These are phyloP conservation scores for Mythimna ferrago DNA, from an alignment of 2,888 invertebrate species.

Conservation along the genomic window DNA sequence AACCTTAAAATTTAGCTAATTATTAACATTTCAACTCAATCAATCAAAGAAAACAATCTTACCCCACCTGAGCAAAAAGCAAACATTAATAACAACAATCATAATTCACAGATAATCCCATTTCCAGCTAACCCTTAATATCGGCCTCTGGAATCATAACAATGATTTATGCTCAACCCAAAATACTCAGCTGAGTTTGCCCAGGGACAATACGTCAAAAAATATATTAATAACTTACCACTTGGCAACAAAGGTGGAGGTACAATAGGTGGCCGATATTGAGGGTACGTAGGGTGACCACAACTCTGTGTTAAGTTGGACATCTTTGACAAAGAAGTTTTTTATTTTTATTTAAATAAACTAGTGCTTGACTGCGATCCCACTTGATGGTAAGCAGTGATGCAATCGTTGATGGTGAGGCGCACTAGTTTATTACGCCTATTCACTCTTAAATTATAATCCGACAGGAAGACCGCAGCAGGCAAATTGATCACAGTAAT, in stretches of 20 bases:
- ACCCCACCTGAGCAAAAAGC: constrained; percentile 19
- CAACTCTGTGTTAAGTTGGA: not conserved
- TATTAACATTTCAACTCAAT: not conserved
- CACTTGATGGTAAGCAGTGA: no score
- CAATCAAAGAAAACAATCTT: constrained; percentile 20
- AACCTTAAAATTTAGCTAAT: no score
- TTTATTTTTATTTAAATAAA: no score
- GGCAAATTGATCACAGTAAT: not conserved
- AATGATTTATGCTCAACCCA: constrained; percentile 61
- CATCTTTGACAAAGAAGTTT: not conserved
- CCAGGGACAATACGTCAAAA: constrained; percentile 67
- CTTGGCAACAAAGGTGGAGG: constrained; percentile 65
- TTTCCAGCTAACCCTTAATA: constrained; percentile 54
- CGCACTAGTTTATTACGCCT: no score
- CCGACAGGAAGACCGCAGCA: no score
- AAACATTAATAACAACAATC: constrained; percentile 50
- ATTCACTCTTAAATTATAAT: no score
- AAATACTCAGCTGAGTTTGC: constrained; percentile 56
- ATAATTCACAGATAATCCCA: constrained; percentile 64
- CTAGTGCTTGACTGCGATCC: no score
- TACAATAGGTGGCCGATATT: constrained; percentile 75
- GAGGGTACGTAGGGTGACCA: constrained; percentile 37
- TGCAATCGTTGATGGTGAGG: no score
- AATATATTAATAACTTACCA: constrained; percentile 71
- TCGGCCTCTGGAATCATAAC: constrained; percentile 54